Percentiles rank a stretch among this genome's conserved stretches.
These are phyloP conservation scores for Leptatherina wallacei DNA, from an alignment of 2,797 vertebrate species.

Conservation along the genomic window DNA sequence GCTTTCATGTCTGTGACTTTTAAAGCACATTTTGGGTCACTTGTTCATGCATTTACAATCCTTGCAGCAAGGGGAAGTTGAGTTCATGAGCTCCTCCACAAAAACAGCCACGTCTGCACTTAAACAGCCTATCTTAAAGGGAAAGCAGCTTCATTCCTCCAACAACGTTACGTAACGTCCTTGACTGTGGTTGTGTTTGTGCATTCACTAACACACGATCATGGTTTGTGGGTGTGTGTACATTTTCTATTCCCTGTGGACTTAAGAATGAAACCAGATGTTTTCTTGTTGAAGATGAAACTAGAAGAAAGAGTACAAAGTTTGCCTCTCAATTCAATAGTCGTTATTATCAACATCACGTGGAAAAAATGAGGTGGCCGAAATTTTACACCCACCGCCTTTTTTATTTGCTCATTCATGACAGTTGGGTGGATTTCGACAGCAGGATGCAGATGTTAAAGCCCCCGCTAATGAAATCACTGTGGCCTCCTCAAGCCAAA, in stretches of 20 bases:
- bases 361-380: background rate
- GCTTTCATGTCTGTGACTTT: background rate
- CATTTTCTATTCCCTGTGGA: constrained; percentile 13
- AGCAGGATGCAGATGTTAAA: constrained; percentile 9
- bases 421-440: constrained; percentile 2
- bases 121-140: constrained; percentile 39
- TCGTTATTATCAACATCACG: background rate
- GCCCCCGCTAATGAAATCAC: too few relatives aligned
- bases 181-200: background rate
- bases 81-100: constrained; percentile 4
- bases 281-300: constrained; percentile 19
- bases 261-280: constrained; percentile 28
- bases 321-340: background rate
- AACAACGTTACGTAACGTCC: constrained; percentile 46
- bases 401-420: background rate
- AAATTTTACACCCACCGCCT: background rate
- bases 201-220: too few relatives aligned
- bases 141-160: constrained; percentile 14
- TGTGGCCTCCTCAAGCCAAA: too few relatives aligned
- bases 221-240: background rate
- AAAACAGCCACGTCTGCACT: constrained; percentile 30
- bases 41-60: background rate
- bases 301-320: background rate
- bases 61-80: background rate
- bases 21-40: background rate